Evolutionary conservation across 2,888 invertebrate species (phyloP).

Genomic region (Julus scanicus): DNA sequence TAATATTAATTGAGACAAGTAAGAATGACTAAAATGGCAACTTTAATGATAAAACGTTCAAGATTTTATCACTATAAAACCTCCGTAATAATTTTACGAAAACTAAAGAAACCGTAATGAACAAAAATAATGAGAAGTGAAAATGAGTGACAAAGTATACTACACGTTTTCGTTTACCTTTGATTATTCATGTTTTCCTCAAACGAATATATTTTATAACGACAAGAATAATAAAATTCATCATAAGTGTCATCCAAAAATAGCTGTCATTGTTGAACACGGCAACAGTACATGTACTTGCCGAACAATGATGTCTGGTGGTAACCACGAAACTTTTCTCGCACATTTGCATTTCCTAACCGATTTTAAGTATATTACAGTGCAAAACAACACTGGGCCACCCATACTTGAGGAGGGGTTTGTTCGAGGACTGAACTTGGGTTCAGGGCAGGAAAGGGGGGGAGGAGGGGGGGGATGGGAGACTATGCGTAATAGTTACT

Average conservation of each 20-base stretch:
- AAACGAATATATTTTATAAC: background rate
- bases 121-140: conserved; percentile 19
- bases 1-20: background rate
- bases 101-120: background rate
- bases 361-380: background rate
- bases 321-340: background rate
- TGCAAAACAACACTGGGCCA: conserved; percentile 3
- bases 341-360: background rate
- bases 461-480: background rate
- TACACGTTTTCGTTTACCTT: conserved; percentile 10
- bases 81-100: background rate
- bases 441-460: background rate
- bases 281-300: background rate
- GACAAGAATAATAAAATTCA: conserved; percentile 19
- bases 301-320: conserved; percentile 10
- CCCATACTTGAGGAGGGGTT: background rate
- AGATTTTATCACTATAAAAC: background rate
- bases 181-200: conserved; percentile 19
- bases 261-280: background rate
- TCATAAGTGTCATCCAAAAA: conserved; percentile 11
- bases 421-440: background rate
- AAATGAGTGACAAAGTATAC: conserved; percentile 10
- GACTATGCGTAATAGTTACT: background rate
- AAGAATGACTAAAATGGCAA: background rate
- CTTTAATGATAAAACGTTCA: conserved; percentile 19